These are phyloP conservation scores for Nesoenas mayeri DNA, from an alignment of 2,113 vertebrate genomes.

Conservation along the genomic window DNA sequence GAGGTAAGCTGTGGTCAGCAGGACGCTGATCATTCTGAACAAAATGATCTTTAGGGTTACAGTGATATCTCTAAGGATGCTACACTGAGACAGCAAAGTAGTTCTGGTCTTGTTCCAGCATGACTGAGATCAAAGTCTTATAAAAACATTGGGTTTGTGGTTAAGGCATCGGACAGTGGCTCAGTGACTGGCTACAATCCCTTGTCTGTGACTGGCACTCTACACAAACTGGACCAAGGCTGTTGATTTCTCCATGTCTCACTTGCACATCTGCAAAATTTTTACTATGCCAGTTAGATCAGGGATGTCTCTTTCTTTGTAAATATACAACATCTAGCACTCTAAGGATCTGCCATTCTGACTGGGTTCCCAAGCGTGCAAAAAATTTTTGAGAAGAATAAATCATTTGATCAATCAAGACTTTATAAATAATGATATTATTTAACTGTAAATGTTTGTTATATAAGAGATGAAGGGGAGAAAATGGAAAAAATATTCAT, in stretches of 20 bases:
- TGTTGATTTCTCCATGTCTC: not conserved
- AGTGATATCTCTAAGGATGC: not conserved
- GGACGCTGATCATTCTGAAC: not conserved
- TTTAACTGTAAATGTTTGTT: not conserved
- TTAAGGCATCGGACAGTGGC: not conserved
- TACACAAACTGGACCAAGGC: not conserved
- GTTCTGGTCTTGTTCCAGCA: not conserved
- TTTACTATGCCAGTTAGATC: not conserved
- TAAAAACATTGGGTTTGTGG: not conserved
- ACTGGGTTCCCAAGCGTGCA: not conserved
- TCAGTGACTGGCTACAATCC: not conserved
- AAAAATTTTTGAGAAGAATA: not conserved
- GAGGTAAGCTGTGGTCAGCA: not conserved
- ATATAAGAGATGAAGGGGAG: not conserved
- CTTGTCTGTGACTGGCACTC: not conserved
- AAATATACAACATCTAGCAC: not conserved
- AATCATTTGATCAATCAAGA: not conserved
- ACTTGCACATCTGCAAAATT: not conserved
- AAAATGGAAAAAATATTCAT: not conserved
- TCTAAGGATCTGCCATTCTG: not conserved
- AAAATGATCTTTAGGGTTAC: not conserved
- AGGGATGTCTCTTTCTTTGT: not conserved
- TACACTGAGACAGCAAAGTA: not conserved
- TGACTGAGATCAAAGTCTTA: not conserved
- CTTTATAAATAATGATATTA: not conserved